A percentile compares a stretch with the other conserved stretches of the same genome.
Evolutionary conservation across 2,113 vertebrate genomes (phyloP).

Genomic region (Limanda limanda): DNA sequence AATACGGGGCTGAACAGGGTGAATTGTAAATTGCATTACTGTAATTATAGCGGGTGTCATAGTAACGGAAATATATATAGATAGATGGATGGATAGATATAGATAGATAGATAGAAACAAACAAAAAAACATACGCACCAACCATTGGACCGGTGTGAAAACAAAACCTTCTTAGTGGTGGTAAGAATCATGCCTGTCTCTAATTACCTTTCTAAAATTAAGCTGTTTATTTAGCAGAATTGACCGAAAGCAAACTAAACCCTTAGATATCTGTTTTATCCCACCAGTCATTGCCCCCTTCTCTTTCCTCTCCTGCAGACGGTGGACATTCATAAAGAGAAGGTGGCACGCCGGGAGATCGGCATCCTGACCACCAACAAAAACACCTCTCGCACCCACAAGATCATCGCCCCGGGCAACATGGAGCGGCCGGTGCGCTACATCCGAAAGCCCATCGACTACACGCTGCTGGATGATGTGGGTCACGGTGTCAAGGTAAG

Average conservation of each 20-base stretch:
- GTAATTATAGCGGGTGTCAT: too few species aligned
- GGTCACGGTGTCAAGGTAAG: conserved; percentile 99
- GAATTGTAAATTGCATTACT: too few species aligned
- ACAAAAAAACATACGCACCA: too few species aligned
- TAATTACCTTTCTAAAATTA: neutral
- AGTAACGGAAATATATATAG: too few species aligned
- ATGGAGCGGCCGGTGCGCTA: conserved; percentile 99
- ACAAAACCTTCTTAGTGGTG: too few species aligned
- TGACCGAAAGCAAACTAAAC: neutral
- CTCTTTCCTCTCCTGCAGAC: conserved; percentile 80
- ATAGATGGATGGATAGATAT: too few species aligned
- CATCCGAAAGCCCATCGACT: conserved; percentile 99
- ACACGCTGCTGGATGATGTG: conserved; percentile 98
- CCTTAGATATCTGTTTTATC: neutral
- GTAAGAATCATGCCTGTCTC: too few species aligned
- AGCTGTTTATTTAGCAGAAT: neutral
- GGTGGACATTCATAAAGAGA: conserved; percentile 99
- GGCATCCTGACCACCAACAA: conserved; percentile 99
- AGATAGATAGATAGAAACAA: too few species aligned
- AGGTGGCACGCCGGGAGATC: conserved; percentile 98
- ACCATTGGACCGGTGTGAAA: too few species aligned
- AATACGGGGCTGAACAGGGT: neutral
- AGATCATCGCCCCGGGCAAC: conserved; percentile 98
- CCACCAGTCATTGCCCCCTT: conserved; percentile 58
- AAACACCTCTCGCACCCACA: conserved; percentile 98